Conservation (phyloP, 2,113 vertebrate genomes). For the Nematolebias whitei region DNA sequence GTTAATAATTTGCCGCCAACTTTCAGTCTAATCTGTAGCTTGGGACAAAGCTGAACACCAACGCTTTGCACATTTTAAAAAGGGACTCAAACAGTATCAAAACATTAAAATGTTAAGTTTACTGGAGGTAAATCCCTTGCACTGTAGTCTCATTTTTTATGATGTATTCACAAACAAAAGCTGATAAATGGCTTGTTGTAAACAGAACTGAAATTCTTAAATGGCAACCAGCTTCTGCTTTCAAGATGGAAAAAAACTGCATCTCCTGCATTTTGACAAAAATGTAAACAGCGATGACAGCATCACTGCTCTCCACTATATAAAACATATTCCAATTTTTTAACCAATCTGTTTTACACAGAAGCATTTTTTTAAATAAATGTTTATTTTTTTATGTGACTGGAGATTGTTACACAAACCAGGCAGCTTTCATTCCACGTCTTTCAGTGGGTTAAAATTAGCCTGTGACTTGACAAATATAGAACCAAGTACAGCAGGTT, state of each 20-base stretch:
- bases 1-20: slow-evolving; percentile 63
- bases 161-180: background rate
- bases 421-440: background rate
- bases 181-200: background rate
- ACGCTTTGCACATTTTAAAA: slow-evolving; percentile 35
- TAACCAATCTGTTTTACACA: too few species aligned
- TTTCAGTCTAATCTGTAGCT: slow-evolving; percentile 49
- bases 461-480: slow-evolving; percentile 3
- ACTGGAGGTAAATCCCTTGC: background rate
- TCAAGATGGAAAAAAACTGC: background rate
- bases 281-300: background rate
- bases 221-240: slow-evolving; percentile 31
- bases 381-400: background rate
- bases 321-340: background rate
- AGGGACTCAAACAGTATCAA: background rate
- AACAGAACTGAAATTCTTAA: slow-evolving; percentile 44
- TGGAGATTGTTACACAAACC: slow-evolving; percentile 11
- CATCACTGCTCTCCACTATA: background rate
- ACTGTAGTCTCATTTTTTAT: background rate
- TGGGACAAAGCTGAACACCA: slow-evolving; percentile 44
- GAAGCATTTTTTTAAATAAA: background rate
- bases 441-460: slow-evolving; percentile 28
- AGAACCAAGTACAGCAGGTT: slow-evolving; percentile 9
- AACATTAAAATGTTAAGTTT: background rate
- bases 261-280: background rate